Conservation (phyloP, 2,888 invertebrate genomes). For the Temnothorax ravouxi region DNA sequence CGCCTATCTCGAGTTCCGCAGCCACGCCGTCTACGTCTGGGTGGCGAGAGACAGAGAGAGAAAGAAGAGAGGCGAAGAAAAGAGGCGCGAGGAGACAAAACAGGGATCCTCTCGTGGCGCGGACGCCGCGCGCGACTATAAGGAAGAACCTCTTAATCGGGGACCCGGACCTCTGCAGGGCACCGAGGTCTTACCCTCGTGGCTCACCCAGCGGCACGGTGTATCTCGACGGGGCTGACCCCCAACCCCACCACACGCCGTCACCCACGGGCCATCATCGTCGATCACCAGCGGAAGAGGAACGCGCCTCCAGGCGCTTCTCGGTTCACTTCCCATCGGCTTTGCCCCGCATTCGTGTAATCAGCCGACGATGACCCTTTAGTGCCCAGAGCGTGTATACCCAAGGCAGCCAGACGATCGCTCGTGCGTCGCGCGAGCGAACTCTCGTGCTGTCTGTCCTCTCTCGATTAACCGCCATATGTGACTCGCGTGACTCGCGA, state of each 20-base stretch:
- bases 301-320: constrained; percentile 49
- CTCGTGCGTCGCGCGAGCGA: constrained; percentile 40
- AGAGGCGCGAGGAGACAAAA: constrained; percentile 52
- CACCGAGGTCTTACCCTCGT: constrained; percentile 79
- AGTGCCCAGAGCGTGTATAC: constrained; percentile 43
- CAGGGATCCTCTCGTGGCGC: constrained; percentile 66
- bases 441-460: constrained; percentile 34
- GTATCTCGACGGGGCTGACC: constrained; percentile 80
- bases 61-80: constrained; percentile 46
- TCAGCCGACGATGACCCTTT: constrained; percentile 74
- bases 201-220: constrained; percentile 71
- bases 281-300: constrained; percentile 57
- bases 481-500: constrained; percentile 25
- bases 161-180: constrained; percentile 81
- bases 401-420: constrained; percentile 31
- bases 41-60: constrained; percentile 57
- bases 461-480: constrained; percentile 43
- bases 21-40: constrained; percentile 83
- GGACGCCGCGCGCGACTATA: constrained; percentile 73
- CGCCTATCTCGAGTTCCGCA: constrained; percentile 76
- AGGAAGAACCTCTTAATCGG: constrained; percentile 83
- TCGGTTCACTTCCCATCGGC: constrained; percentile 66
- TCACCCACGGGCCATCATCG: constrained; percentile 60
- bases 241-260: constrained; percentile 67
- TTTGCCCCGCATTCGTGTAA: constrained; percentile 72